These are phyloP conservation scores for Sinohyriopsis cumingii DNA, from an alignment of 2,888 invertebrate genomes.

Conservation along the genomic window DNA sequence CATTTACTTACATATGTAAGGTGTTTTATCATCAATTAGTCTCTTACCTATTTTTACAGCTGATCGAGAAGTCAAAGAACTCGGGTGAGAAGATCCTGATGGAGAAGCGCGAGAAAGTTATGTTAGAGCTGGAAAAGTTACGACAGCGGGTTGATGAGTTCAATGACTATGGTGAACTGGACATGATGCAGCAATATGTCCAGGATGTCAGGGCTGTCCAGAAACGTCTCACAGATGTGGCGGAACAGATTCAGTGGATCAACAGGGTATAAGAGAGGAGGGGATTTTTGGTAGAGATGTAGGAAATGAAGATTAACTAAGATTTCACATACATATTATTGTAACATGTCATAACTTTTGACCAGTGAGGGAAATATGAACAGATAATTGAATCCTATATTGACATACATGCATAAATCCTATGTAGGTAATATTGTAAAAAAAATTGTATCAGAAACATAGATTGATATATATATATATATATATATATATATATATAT, in stretches of 20 bases:
- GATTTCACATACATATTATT: too few species aligned
- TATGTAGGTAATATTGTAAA: too few species aligned
- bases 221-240: constrained; percentile 83
- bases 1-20: too few species aligned
- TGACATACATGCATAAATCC: too few species aligned
- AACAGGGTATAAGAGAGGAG: constrained; percentile 76
- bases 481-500: too few species aligned
- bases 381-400: too few species aligned
- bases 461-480: too few species aligned
- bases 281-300: not conserved
- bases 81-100: constrained; percentile 88
- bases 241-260: constrained; percentile 86
- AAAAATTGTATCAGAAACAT: too few species aligned
- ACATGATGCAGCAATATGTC: constrained; percentile 84
- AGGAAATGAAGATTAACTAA: not conserved
- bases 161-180: constrained; percentile 87
- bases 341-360: too few species aligned
- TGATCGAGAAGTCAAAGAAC: constrained; percentile 86
- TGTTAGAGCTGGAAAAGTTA: constrained; percentile 81
- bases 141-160: constrained; percentile 84
- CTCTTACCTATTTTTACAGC: constrained; percentile 56
- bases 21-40: too few species aligned
- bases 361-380: too few species aligned
- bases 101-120: constrained; percentile 80
- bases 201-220: constrained; percentile 83